Conservation (phyloP, 1,140 invertebrate species). For the Saxidomus purpurata region DNA sequence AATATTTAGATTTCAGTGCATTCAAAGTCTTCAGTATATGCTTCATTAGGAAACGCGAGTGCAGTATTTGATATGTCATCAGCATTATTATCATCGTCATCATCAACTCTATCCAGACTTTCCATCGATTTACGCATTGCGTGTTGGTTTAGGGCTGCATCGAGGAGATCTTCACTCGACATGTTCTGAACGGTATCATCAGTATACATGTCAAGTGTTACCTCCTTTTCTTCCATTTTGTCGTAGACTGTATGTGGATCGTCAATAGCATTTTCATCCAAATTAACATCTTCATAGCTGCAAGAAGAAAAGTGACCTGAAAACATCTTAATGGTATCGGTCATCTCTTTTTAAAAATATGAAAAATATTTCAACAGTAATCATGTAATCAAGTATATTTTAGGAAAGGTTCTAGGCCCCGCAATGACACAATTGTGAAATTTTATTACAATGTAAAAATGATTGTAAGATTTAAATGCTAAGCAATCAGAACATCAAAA, state of each 20-base stretch:
- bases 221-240: slow-evolving; percentile 52
- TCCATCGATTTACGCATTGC: slow-evolving; percentile 29
- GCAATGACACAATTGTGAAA: too few relatives aligned
- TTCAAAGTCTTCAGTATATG: slow-evolving; percentile 33
- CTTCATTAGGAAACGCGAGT: neutral
- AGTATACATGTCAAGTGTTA: slow-evolving; percentile 49
- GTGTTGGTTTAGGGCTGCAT: slow-evolving; percentile 8
- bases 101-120: slow-evolving; percentile 18
- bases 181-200: slow-evolving; percentile 13
- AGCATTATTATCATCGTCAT: neutral
- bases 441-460: too few relatives aligned
- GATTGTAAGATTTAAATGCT: too few relatives aligned
- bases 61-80: neutral
- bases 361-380: too few relatives aligned
- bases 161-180: slow-evolving; percentile 43
- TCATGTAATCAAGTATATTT: too few relatives aligned
- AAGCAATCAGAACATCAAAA: too few relatives aligned
- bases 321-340: too few relatives aligned
- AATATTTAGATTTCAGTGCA: slow-evolving; percentile 41
- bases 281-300: slow-evolving; percentile 8
- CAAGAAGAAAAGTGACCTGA: neutral
- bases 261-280: slow-evolving; percentile 44
- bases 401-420: too few relatives aligned
- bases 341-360: too few relatives aligned
- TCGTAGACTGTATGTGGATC: slow-evolving; percentile 43